Evolutionary conservation across 2,888 invertebrate species (phyloP).

Genomic region (Taphrorychus bicolor): DNA sequence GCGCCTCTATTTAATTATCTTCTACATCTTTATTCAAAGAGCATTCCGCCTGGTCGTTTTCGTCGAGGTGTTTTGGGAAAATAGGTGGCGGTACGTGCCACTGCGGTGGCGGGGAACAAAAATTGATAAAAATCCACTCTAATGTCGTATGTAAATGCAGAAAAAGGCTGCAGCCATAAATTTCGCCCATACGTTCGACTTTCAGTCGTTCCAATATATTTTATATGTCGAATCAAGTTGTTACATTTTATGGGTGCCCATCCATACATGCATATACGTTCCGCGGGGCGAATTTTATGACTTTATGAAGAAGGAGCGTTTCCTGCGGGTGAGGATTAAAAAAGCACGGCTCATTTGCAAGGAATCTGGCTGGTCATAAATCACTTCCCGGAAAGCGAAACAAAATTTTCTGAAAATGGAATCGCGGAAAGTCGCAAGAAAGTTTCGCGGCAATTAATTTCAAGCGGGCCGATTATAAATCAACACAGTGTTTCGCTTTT

Average conservation of each 20-base stretch:
- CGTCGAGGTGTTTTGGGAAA: not conserved
- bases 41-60: slow-evolving; percentile 49
- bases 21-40: slow-evolving; percentile 47
- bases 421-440: slow-evolving; percentile 36
- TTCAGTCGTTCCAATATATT: slow-evolving; percentile 12
- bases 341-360: slow-evolving; percentile 20
- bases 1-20: slow-evolving; percentile 20
- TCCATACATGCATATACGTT: slow-evolving; percentile 17
- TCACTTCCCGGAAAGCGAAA: slow-evolving; percentile 32
- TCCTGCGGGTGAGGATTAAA: not conserved
- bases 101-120: not conserved
- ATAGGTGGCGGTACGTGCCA: slow-evolving; percentile 1
- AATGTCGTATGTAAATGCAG: slow-evolving; percentile 5
- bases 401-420: slow-evolving; percentile 37
- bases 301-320: slow-evolving; percentile 28
- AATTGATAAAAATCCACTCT: not conserved
- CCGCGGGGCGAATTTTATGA: slow-evolving; percentile 29
- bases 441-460: slow-evolving; percentile 38
- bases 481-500: slow-evolving; percentile 34
- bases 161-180: slow-evolving; percentile 7
- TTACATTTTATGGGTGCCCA: slow-evolving; percentile 32
- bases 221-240: slow-evolving; percentile 35
- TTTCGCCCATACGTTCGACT: slow-evolving; percentile 10
- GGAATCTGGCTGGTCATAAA: slow-evolving; percentile 30
- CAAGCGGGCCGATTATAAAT: slow-evolving; percentile 35